Evolutionary conservation across 2,113 vertebrate genomes (phyloP).

Genomic region (Nematolebias whitei): DNA sequence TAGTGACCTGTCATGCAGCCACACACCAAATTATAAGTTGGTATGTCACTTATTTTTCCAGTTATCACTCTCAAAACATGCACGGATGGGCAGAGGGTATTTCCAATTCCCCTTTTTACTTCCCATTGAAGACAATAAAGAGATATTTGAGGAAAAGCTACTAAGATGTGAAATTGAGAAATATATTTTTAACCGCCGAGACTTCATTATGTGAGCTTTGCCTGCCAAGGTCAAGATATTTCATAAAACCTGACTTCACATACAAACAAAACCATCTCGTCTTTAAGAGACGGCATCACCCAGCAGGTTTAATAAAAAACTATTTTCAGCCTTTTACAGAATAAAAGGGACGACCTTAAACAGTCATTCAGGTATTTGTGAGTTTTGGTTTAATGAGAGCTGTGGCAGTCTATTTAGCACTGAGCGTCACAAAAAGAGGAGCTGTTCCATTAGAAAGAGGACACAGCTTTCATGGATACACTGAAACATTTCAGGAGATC

Average conservation of each 20-base stretch:
- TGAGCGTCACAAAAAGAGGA: not conserved
- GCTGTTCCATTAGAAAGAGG: not conserved
- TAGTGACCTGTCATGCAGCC: no score
- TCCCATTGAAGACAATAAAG: no score
- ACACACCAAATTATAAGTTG: no score
- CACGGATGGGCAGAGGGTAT: no score
- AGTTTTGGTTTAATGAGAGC: not conserved
- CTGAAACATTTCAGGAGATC: slow-evolving; percentile 23
- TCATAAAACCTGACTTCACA: slow-evolving; percentile 14
- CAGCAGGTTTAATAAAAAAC: not conserved
- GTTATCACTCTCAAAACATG: no score
- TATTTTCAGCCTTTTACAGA: not conserved
- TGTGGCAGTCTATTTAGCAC: not conserved
- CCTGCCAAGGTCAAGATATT: not conserved
- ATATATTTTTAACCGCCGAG: no score
- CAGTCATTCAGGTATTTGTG: slow-evolving; percentile 1
- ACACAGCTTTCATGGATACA: not conserved
- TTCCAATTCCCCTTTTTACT: no score
- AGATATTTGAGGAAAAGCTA: no score
- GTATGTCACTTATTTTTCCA: no score
- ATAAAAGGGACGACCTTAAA: not conserved
- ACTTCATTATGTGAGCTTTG: not conserved
- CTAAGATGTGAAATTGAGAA: no score
- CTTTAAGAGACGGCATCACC: no score
- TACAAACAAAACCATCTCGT: no score